phyloP scores from a whole-genome alignment of 2,113 vertebrate species.

The Anoplopoma fimbria region DNA sequence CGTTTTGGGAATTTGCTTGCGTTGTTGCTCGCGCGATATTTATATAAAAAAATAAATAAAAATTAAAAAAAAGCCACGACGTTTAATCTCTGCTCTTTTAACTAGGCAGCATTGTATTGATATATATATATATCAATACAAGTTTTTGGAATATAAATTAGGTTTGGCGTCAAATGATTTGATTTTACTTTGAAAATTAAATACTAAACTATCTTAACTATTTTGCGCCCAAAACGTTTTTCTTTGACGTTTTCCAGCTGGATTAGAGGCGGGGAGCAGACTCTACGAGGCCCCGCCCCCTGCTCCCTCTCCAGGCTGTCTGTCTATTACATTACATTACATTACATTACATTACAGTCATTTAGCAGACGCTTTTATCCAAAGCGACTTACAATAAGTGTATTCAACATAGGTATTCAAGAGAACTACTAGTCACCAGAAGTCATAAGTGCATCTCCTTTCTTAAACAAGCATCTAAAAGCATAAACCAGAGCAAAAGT shows the following conservation, averaged over 20 bases:
- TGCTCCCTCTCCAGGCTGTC: background rate
- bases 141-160: rapidly evolving
- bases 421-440: too few species aligned
- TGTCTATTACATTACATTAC: too few species aligned
- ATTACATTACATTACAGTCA: too few species aligned
- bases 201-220: background rate
- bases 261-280: background rate
- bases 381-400: too few species aligned
- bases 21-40: background rate
- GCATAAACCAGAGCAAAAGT: too few species aligned
- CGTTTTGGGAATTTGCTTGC: background rate
- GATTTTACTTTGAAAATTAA: background rate
- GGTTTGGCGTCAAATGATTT: background rate
- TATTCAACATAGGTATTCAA: too few species aligned
- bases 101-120: background rate
- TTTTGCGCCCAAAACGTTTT: background rate
- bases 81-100: background rate
- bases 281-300: background rate
- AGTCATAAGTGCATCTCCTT: too few species aligned
- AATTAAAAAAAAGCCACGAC: constrained; percentile 2
- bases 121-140: rapidly evolving
- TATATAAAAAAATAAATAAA: background rate
- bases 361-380: too few species aligned
- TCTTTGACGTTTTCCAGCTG: background rate
- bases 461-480: too few species aligned